These are phyloP conservation scores for Otus scops DNA, from an alignment of 2,797 vertebrate species.

Conservation along the genomic window DNA sequence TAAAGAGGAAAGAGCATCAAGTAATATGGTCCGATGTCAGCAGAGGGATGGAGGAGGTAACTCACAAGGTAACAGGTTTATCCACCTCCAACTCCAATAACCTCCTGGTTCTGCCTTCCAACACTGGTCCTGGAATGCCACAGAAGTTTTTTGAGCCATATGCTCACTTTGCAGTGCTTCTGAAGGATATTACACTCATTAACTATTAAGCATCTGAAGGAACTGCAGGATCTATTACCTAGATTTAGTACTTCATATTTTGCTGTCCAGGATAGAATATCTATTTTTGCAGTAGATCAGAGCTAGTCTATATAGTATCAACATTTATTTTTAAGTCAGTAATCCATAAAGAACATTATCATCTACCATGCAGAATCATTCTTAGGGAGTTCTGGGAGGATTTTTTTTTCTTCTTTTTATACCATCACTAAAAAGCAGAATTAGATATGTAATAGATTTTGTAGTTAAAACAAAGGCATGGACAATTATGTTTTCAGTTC, in stretches of 20 bases:
- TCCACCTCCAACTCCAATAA: not conserved
- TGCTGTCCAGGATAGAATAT: constrained; percentile 13
- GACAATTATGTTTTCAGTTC: not conserved
- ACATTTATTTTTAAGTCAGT: constrained; percentile 57
- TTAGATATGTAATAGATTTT: not conserved
- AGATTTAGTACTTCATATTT: constrained; percentile 52
- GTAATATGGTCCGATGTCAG: fast-evolving
- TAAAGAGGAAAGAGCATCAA: not conserved
- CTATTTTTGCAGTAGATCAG: constrained; percentile 36
- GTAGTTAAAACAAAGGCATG: constrained; percentile 1
- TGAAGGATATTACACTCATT: constrained; percentile 56
- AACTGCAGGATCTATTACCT: constrained; percentile 46
- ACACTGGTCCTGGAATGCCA: not conserved
- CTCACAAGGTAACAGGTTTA: not conserved
- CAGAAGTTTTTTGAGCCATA: not conserved
- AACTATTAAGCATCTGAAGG: constrained; percentile 58
- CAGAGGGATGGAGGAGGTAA: not conserved
- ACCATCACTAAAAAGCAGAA: constrained; percentile 13
- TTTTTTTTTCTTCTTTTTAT: not conserved
- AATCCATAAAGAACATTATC: constrained; percentile 6
- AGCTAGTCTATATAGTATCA: constrained; percentile 16
- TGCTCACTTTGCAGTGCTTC: constrained; percentile 1
- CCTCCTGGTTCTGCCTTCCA: not conserved
- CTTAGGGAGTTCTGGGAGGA: not conserved
- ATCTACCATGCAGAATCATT: not conserved